Evolutionary conservation across 2,113 vertebrate species (phyloP).

Genomic region (Thalassarche chlororhynchos): DNA sequence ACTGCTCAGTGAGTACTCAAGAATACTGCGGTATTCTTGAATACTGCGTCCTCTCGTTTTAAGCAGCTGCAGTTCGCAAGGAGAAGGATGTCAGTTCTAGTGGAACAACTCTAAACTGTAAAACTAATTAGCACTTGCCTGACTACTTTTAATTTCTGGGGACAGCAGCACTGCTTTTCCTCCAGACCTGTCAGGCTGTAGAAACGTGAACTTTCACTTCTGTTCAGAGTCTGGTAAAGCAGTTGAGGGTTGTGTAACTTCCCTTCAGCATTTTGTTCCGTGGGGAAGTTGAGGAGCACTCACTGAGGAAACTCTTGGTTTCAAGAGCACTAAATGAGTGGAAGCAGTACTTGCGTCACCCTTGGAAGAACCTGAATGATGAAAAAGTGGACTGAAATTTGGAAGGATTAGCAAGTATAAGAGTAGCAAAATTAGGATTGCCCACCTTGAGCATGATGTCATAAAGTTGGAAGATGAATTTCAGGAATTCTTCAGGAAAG

Average conservation of each 20-base stretch:
- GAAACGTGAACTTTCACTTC: background rate
- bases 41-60: background rate
- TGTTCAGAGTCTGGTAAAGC: background rate
- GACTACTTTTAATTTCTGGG: background rate
- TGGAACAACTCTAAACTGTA: background rate
- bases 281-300: background rate
- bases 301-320: background rate
- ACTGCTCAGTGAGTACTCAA: background rate
- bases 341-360: background rate
- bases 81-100: background rate
- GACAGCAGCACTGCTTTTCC: background rate
- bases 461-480: background rate
- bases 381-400: background rate
- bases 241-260: background rate
- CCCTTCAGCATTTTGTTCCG: accelerated
- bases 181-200: background rate
- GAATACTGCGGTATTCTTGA: background rate
- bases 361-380: background rate
- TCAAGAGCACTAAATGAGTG: background rate
- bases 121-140: background rate
- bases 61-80: background rate
- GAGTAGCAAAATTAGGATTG: background rate
- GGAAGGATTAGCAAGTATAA: background rate
- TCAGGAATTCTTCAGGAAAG: background rate
- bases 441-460: background rate